Evolutionary conservation across 2,888 invertebrate species (phyloP).

Genomic region (Gryllus longicercus): DNA sequence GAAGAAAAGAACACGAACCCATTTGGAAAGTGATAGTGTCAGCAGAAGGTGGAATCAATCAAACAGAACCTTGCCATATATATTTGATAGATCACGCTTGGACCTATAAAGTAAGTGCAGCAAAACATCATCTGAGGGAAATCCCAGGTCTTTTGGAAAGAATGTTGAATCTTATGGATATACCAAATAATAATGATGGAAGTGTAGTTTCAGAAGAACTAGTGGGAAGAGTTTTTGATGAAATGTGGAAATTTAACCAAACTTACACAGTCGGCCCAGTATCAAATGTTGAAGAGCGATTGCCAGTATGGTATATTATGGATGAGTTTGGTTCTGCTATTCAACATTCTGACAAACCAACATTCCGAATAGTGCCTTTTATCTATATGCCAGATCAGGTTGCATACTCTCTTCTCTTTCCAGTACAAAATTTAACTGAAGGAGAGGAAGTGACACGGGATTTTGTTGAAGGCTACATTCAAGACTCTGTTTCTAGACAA

Average conservation of each 20-base stretch:
- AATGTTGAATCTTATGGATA: slow-evolving; percentile 68
- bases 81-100: slow-evolving; percentile 89
- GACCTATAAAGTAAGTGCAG: slow-evolving; percentile 70
- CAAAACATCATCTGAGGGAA: slow-evolving; percentile 59
- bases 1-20: slow-evolving; percentile 55
- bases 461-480: slow-evolving; percentile 62
- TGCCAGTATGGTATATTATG: slow-evolving; percentile 89
- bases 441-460: slow-evolving; percentile 72
- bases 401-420: slow-evolving; percentile 75
- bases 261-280: slow-evolving; percentile 63
- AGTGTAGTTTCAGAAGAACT: slow-evolving; percentile 43
- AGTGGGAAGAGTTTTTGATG: slow-evolving; percentile 54
- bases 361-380: slow-evolving; percentile 78
- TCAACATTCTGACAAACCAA: slow-evolving; percentile 75
- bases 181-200: slow-evolving; percentile 42
- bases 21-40: slow-evolving; percentile 65
- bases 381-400: slow-evolving; percentile 64
- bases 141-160: slow-evolving; percentile 66
- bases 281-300: slow-evolving; percentile 49
- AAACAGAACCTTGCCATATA: slow-evolving; percentile 62
- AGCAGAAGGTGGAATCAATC: slow-evolving; percentile 55
- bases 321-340: slow-evolving; percentile 88
- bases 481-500: slow-evolving; percentile 55
- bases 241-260: slow-evolving; percentile 78
- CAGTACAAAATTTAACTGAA: slow-evolving; percentile 60